Evolutionary conservation across 2,888 invertebrate genomes (phyloP).

Genomic region (Merodon equestris): DNA sequence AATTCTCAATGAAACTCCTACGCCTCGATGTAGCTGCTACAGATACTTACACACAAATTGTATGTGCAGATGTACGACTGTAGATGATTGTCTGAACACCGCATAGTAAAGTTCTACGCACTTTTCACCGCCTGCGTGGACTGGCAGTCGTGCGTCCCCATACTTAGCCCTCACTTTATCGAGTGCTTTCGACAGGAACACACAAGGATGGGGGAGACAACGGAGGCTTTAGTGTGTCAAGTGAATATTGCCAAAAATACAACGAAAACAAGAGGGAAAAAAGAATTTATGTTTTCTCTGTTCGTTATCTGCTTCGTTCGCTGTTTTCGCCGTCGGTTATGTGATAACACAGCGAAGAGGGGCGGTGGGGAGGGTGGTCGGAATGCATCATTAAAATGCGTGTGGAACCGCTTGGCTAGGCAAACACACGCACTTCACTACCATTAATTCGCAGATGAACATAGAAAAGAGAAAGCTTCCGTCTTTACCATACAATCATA

Average conservation of each 20-base stretch:
- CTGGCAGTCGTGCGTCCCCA: too few species aligned
- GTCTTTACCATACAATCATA: not conserved
- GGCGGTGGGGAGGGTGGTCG: not conserved
- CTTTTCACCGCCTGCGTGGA: conserved; percentile 26
- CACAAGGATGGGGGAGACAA: too few species aligned
- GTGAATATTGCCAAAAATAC: conserved; percentile 36
- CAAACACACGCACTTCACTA: conserved; percentile 33
- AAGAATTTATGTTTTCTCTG: not conserved
- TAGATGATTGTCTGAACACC: not conserved
- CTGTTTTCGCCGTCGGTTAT: conserved; percentile 6
- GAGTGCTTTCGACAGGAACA: too few species aligned
- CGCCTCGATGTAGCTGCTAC: not conserved
- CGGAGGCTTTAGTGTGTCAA: conserved; percentile 46
- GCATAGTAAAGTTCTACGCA: conserved; percentile 42
- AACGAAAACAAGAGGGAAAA: too few species aligned
- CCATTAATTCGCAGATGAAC: not conserved
- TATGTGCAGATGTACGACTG: too few species aligned
- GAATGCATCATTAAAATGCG: conserved; percentile 12
- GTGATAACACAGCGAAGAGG: conserved; percentile 1
- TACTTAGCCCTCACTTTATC: too few species aligned
- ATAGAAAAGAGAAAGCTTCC: conserved; percentile 32
- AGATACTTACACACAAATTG: not conserved
- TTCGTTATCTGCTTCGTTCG: not conserved
- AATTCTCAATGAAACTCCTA: conserved; percentile 58
- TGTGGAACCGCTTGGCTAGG: not conserved